phyloP scores from a whole-genome alignment of 2,888 invertebrate species.

The Dryobota labecula region DNA sequence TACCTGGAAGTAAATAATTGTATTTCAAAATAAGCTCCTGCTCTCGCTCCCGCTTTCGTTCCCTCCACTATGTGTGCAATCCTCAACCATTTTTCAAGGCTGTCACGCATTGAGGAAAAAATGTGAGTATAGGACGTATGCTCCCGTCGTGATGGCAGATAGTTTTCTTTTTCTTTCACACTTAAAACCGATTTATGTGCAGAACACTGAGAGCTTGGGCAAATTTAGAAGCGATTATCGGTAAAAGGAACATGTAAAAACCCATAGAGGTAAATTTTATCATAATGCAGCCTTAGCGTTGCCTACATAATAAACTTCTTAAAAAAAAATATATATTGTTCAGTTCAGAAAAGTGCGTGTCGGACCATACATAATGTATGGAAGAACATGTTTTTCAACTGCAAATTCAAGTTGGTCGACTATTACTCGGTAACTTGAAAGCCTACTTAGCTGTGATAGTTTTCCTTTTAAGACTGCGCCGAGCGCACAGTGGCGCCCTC shows the following conservation, averaged over 20 bases:
- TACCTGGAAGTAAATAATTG: neutral
- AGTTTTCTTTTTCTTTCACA: conserved; percentile 53
- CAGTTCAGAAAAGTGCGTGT: too few species aligned
- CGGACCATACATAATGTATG: too few species aligned
- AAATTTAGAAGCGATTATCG: conserved; percentile 3
- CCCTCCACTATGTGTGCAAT: neutral
- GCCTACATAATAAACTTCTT: too few species aligned
- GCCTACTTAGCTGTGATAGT: too few species aligned
- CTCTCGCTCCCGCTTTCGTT: conserved; percentile 22
- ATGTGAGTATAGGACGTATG: conserved; percentile 54
- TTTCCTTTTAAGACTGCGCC: too few species aligned
- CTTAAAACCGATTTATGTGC: conserved; percentile 5
- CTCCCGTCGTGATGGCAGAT: conserved; percentile 31
- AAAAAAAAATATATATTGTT: too few species aligned
- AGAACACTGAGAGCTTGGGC: neutral
- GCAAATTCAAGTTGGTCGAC: too few species aligned
- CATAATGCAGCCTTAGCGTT: neutral
- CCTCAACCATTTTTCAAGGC: conserved; percentile 72
- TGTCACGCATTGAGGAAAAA: conserved; percentile 75
- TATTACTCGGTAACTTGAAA: too few species aligned
- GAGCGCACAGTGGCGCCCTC: too few species aligned
- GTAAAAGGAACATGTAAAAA: neutral
- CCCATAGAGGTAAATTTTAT: neutral
- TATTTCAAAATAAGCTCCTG: neutral
- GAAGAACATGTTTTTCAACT: too few species aligned